Conservation (phyloP, 2,797 vertebrate species). For the Onychomys arenicola region DNA sequence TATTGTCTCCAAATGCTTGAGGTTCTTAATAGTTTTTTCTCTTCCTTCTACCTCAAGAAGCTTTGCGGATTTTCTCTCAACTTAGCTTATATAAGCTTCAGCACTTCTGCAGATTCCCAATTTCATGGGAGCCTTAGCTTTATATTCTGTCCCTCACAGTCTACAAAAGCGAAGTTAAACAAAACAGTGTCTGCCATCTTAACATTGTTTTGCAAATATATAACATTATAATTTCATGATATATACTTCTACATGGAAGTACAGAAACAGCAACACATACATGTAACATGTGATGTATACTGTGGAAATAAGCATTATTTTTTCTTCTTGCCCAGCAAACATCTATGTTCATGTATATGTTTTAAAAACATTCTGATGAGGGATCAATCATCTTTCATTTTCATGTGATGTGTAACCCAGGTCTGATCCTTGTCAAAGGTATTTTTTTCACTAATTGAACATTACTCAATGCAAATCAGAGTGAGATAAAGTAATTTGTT, state of each 20-base stretch:
- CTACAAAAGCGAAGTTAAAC: background rate
- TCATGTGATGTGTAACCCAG: background rate
- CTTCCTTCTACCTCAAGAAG: background rate
- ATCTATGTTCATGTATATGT: background rate
- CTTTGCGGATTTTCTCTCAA: background rate
- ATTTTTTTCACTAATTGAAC: background rate
- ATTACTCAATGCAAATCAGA: conserved; percentile 10
- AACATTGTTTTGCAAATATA: background rate
- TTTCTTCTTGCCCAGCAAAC: background rate
- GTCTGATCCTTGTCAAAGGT: background rate
- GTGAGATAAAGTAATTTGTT: background rate
- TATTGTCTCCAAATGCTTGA: background rate
- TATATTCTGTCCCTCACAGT: background rate
- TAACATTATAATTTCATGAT: background rate
- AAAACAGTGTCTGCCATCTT: background rate
- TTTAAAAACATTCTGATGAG: background rate
- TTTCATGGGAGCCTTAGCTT: background rate
- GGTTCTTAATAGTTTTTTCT: background rate
- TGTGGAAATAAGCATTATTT: background rate
- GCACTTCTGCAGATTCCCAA: background rate
- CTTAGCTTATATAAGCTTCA: background rate
- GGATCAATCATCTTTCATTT: background rate
- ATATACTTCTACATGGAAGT: background rate
- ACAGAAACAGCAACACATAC: background rate
- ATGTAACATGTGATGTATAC: background rate